Evolutionary conservation across 2,888 invertebrate species (phyloP).

Genomic region (Nasonia oneida): DNA sequence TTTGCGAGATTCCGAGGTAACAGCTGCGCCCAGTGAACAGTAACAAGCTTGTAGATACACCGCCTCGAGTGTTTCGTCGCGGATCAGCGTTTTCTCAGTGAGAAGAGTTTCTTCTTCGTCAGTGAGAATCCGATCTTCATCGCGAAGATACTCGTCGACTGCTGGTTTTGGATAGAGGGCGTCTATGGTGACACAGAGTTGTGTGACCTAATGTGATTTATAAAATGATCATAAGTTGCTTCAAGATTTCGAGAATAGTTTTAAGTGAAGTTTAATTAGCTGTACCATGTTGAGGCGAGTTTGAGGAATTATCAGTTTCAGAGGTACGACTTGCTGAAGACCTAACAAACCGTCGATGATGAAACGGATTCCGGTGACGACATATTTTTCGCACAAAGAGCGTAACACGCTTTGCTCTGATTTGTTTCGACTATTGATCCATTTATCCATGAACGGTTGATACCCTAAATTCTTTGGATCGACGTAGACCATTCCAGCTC

Average conservation of each 20-base stretch:
- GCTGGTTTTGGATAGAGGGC: slow-evolving; percentile 82
- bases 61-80: slow-evolving; percentile 72
- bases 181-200: slow-evolving; percentile 90
- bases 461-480: slow-evolving; percentile 95
- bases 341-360: slow-evolving; percentile 88
- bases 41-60: slow-evolving; percentile 85
- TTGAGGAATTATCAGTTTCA: slow-evolving; percentile 91
- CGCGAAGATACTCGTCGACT: slow-evolving; percentile 52
- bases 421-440: slow-evolving; percentile 84
- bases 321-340: slow-evolving; percentile 85
- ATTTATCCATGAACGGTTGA: slow-evolving; percentile 92
- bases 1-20: slow-evolving; percentile 85
- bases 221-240: background rate
- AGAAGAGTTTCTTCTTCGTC: slow-evolving; percentile 69
- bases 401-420: slow-evolving; percentile 79
- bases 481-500: slow-evolving; percentile 96
- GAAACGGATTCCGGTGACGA: slow-evolving; percentile 86
- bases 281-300: slow-evolving; percentile 91
- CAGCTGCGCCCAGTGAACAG: slow-evolving; percentile 91
- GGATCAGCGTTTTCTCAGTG: slow-evolving; percentile 80
- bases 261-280: background rate
- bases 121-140: slow-evolving; percentile 38
- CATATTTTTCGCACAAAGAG: slow-evolving; percentile 88
- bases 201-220: slow-evolving; percentile 83
- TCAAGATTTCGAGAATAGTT: background rate